Evolutionary conservation across 1,140 invertebrate species (phyloP).

Genomic region (Frieseomelitta varia): DNA sequence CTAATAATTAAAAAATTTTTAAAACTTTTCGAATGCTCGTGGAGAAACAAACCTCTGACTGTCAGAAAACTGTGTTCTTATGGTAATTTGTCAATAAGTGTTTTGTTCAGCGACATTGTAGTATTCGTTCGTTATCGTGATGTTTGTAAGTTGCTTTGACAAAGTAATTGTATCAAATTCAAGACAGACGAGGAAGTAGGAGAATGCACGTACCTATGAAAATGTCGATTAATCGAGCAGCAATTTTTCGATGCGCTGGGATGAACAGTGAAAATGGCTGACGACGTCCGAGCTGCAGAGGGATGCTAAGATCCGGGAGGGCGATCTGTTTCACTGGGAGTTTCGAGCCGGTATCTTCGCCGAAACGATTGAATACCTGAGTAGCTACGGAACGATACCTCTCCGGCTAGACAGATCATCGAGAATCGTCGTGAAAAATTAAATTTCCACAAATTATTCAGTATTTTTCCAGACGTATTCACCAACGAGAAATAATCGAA

Average conservation of each 20-base stretch:
- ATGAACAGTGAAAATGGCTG: slow-evolving; percentile 90
- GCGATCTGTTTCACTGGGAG: slow-evolving; percentile 86
- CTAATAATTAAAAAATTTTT: neutral
- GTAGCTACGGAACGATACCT: slow-evolving; percentile 83
- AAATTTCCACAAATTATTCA: neutral
- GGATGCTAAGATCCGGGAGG: slow-evolving; percentile 86
- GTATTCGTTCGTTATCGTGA: too few relatives aligned
- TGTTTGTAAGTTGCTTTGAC: too few relatives aligned
- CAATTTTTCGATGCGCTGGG: slow-evolving; percentile 87
- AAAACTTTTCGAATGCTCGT: too few relatives aligned
- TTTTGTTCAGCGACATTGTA: too few relatives aligned
- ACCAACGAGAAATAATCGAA: neutral
- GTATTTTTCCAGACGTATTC: neutral
- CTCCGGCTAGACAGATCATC: slow-evolving; percentile 82
- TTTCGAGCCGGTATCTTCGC: slow-evolving; percentile 80
- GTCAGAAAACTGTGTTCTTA: too few relatives aligned
- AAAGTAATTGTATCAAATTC: neutral
- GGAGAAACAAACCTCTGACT: too few relatives aligned
- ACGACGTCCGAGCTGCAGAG: slow-evolving; percentile 85
- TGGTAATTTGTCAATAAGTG: too few relatives aligned
- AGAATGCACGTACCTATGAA: slow-evolving; percentile 83
- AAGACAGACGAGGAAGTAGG: neutral
- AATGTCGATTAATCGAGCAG: slow-evolving; percentile 87
- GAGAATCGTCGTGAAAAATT: neutral
- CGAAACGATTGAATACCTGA: slow-evolving; percentile 83